Percentiles rank a stretch among this genome's conserved stretches.
These are phyloP conservation scores for Vidua chalybeata DNA, from an alignment of 2,113 vertebrate genomes.

Conservation along the genomic window DNA sequence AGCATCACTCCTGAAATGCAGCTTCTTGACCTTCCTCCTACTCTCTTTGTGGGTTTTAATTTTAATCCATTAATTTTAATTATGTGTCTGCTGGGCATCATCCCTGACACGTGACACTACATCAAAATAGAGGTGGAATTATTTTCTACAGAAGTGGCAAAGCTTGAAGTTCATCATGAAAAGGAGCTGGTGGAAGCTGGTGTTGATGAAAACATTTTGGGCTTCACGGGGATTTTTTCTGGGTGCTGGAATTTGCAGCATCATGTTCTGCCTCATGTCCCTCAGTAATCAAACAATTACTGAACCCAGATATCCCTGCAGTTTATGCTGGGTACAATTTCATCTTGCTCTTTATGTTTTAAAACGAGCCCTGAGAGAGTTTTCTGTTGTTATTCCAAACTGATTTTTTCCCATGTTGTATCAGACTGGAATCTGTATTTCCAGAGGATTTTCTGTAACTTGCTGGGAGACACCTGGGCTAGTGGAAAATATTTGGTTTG, in stretches of 20 bases:
- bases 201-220: neutral
- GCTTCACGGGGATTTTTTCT: neutral
- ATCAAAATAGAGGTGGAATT: too few species aligned
- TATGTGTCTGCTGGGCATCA: neutral
- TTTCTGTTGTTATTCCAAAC: neutral
- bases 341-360: neutral
- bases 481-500: neutral
- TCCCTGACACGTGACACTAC: neutral
- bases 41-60: rapidly evolving
- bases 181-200: neutral
- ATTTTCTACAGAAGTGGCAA: neutral
- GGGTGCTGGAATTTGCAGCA: neutral
- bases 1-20: neutral
- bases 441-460: neutral
- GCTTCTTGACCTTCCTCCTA: neutral
- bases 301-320: neutral
- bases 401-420: neutral
- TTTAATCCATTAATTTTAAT: neutral
- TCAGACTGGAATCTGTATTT: neutral
- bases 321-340: neutral
- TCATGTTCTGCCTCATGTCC: neutral
- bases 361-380: neutral
- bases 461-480: neutral
- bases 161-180: neutral
- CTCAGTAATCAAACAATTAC: neutral